Base-by-base conservation (phyloP, 2,113 vertebrate species). In the Paracanthobrama guichenoti region DNA sequence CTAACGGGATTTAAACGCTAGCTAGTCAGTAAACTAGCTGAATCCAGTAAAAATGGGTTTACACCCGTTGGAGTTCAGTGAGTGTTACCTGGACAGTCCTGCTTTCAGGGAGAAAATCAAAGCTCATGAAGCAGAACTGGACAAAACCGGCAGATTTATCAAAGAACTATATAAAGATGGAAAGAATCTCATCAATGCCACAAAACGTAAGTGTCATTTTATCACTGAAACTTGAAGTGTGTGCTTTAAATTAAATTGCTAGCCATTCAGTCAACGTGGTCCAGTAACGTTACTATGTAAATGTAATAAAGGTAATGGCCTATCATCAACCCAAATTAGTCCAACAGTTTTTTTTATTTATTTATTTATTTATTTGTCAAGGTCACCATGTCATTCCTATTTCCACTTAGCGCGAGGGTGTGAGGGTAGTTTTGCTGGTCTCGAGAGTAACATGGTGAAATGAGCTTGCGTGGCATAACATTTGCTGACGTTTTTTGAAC, bases 141-240 rank as follows among this genome's bases (percentile, higher is more conserved):
- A 99, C 87, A 96, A 93, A 90, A 99, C 98, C 57, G 98, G 96
- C 94, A 96, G 97, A 90, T 99, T 99, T 81, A 98, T 99, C 88
- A 99, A 99, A 90, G 97, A 99, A 85, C 92, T 99, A 78, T 96
- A 98, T 85, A 99, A 99, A 91, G 97, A 99, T 89, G 97, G 98
- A 0, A 99, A 99, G 92, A 98, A 95, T 87, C 96, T 99, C 82
- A 98, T 99, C 88, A 95, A 95, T 39, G 98, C 98, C 0, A 98
- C 96, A 5, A 98, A 98, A 88, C 97, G 97, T 99, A 87, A 97
- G 96, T 94, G 46, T 2, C 35, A 66, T 44, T 20, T 50, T 50
- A 60, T 4, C 4, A 50, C 24, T 50, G 28, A 67, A 24, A 53
- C 39, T 39, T 6, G 3, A 26, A 55, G 35, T 57, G 16, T 66